Percentiles rank a stretch among this genome's conserved stretches.
phyloP scores from a whole-genome alignment of 2,888 invertebrate genomes.

The Sesia bembeciformis region DNA sequence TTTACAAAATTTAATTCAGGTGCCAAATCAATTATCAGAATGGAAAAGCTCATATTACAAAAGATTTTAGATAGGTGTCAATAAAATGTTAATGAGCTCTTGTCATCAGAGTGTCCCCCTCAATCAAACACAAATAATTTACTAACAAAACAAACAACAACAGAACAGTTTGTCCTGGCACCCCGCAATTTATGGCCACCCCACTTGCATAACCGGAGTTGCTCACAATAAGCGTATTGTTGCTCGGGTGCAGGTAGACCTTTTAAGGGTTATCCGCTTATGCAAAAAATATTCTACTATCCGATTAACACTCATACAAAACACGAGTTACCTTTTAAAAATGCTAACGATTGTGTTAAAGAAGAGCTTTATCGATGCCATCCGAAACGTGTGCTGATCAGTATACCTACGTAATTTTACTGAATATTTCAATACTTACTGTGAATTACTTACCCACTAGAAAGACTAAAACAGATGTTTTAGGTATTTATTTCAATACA shows the following conservation, averaged over 20 bases:
- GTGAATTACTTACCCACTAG: no score
- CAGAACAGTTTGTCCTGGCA: constrained; percentile 21
- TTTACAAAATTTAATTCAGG: no score
- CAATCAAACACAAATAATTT: neutral
- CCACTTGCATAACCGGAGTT: constrained; percentile 43
- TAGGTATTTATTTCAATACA: no score
- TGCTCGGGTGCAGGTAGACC: constrained; percentile 51
- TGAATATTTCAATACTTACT: no score
- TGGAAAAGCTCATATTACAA: no score
- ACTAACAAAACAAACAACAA: constrained; percentile 18
- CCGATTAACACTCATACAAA: constrained; percentile 67
- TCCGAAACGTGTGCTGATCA: constrained; percentile 24
- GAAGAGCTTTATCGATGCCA: constrained; percentile 28
- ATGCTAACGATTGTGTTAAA: constrained; percentile 32
- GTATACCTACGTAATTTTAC: no score
- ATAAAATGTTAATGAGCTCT: no score
- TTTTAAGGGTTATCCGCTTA: constrained; percentile 70
- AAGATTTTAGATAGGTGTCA: no score
- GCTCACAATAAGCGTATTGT: constrained; percentile 44
- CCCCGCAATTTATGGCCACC: constrained; percentile 24
- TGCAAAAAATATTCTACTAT: constrained; percentile 60
- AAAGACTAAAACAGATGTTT: no score
- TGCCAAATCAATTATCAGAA: no score
- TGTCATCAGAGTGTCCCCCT: no score
- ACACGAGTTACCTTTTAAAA: constrained; percentile 42